phyloP scores from a whole-genome alignment of 1,140 invertebrate species.

The Saccostrea glomerata region DNA sequence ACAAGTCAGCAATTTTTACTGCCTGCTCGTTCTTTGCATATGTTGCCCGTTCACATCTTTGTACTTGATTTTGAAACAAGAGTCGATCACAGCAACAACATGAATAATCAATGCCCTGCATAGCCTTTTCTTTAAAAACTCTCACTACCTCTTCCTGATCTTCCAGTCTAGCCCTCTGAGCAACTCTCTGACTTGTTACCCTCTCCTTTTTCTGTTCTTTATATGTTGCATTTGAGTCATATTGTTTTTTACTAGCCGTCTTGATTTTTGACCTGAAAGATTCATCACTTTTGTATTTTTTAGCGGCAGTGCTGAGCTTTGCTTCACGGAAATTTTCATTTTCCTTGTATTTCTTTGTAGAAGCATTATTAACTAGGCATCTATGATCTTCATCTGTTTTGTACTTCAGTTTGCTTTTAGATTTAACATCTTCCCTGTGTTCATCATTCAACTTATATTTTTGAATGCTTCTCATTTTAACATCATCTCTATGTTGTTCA shows the following conservation, averaged over 20 bases:
- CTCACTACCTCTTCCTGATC: no score
- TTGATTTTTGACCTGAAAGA: background rate
- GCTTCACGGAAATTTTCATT: background rate
- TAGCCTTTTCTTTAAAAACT: no score
- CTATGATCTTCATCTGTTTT: constrained; percentile 3
- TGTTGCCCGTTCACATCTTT: no score
- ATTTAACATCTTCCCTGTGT: background rate
- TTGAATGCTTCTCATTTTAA: background rate
- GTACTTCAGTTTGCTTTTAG: no score
- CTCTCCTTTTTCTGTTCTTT: background rate
- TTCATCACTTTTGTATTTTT: background rate
- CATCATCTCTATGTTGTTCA: background rate
- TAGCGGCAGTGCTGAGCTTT: background rate
- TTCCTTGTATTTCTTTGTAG: constrained; percentile 32
- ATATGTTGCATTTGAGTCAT: background rate
- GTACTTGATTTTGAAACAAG: no score
- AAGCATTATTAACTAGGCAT: constrained; percentile 21
- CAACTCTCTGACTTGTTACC: background rate
- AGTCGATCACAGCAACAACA: no score
- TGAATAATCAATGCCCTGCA: no score
- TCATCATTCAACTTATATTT: constrained; percentile 10
- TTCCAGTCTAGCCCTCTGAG: no score
- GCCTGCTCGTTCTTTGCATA: no score
- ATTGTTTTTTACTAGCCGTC: background rate
- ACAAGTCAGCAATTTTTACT: no score